phyloP scores from a whole-genome alignment of 2,797 vertebrate species.

The Coregonus suidteri region DNA sequence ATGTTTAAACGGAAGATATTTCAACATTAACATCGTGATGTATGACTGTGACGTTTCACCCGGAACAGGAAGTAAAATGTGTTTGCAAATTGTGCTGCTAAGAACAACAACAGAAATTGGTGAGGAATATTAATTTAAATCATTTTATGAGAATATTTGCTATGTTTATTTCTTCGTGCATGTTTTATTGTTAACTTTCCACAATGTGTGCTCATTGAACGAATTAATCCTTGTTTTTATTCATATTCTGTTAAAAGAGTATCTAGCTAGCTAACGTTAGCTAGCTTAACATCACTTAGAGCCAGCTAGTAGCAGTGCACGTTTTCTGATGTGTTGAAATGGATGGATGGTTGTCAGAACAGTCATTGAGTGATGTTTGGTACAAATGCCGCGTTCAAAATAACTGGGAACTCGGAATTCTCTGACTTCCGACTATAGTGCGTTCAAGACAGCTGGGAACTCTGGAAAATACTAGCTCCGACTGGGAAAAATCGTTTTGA shows the following conservation, averaged over 20 bases:
- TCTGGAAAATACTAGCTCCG: no score
- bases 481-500: no score
- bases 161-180: neutral
- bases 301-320: neutral
- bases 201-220: neutral
- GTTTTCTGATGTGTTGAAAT: neutral
- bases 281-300: neutral
- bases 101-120: conserved; percentile 21
- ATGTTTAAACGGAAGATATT: neutral
- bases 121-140: neutral
- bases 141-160: neutral
- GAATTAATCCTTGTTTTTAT: neutral
- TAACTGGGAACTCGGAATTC: no score
- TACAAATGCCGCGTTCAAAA: neutral
- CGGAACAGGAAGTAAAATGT: conserved; percentile 31
- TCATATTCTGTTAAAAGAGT: neutral
- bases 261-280: neutral
- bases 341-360: neutral
- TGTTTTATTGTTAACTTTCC: neutral
- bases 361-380: neutral
- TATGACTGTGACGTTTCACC: conserved; percentile 31
- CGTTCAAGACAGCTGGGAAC: no score
- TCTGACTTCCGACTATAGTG: no score
- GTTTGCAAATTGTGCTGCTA: neutral
- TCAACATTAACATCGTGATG: neutral